phyloP scores from a whole-genome alignment of 2,797 vertebrate genomes.

The Cephalopachus bancanus region DNA sequence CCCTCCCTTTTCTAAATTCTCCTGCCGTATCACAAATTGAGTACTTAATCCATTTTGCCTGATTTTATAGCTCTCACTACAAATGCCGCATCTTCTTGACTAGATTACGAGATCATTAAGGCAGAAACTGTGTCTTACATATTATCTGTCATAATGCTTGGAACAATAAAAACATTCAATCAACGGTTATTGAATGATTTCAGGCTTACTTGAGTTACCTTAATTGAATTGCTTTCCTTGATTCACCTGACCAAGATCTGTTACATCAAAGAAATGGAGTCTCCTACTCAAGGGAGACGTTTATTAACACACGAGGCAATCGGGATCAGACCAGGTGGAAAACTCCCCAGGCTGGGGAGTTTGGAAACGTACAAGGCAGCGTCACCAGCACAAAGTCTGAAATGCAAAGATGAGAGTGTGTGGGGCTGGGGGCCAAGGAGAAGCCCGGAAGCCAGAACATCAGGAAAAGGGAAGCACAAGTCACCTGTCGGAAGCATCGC shows the following conservation, averaged over 20 bases:
- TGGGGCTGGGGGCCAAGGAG: background rate
- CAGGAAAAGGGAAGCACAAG: background rate
- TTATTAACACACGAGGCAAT: background rate
- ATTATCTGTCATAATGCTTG: background rate
- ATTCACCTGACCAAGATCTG: background rate
- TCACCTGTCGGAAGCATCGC: background rate
- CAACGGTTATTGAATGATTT: constrained; percentile 12
- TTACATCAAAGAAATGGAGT: background rate
- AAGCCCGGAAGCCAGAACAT: background rate
- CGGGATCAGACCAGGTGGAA: background rate
- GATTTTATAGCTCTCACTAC: constrained; percentile 37
- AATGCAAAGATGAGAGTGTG: background rate
- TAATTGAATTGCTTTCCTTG: background rate
- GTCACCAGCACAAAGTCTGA: background rate
- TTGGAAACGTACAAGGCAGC: background rate
- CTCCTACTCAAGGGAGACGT: background rate
- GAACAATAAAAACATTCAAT: background rate
- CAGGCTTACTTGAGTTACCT: background rate
- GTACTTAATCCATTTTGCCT: background rate
- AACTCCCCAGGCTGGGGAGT: background rate
- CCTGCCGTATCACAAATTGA: background rate
- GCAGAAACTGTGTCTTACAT: background rate
- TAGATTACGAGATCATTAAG: background rate
- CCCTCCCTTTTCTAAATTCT: constrained; percentile 6
- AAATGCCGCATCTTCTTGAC: background rate